Evolutionary conservation across 2,888 invertebrate genomes (phyloP), one percentile per base, ranked within the genome.

Genomic region (Cephus sareptanus): DNA sequence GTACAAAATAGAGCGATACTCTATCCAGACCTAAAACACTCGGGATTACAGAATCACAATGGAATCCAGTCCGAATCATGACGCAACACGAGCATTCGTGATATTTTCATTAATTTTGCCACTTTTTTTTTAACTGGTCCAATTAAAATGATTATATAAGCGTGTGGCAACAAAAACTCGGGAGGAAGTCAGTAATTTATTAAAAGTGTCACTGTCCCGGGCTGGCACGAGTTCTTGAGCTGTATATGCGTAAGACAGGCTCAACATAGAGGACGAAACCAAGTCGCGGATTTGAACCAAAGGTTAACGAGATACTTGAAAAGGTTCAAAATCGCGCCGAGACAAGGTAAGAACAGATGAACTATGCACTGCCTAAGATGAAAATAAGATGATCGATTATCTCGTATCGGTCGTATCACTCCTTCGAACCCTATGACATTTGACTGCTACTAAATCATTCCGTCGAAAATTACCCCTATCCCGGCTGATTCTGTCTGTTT

Each of bases 241-340:
- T 23, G 15, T 23, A 23, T 40, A 70, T 70, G 4, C 15, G 1
- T 11, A 30, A 70, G 31, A 11, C 40, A 56, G 77, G 15, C 34
- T 75, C 75, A n/a, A 69, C 69, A 40, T 30, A 70, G 56, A 33
- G 70, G 13, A 33, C 34, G 11, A 68, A 74, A 75, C 69, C 69
- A 69, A 13, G 6, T 40, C 34, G 77, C 12, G 37, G 31, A 77
- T 70, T 77, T 70, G 37, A 75, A 71, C 34, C 31, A 77, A 75
- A 77, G 77, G 77, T 77, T 75, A 77, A 77, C 75, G 71, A 77
- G 75, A 71, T 70, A 77, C 56, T 71, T 74, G 30, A 70, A 77
- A 75, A 77, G 77, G 77, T 75, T 31, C 75, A 15, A 2, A 23
- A 23, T 23, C 6, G 23, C 9, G 9, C 9, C 23, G 23, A 1